These are phyloP conservation scores for Pollenia griseotomentosa DNA, from an alignment of 2,888 invertebrate genomes.

Conservation along the genomic window DNA sequence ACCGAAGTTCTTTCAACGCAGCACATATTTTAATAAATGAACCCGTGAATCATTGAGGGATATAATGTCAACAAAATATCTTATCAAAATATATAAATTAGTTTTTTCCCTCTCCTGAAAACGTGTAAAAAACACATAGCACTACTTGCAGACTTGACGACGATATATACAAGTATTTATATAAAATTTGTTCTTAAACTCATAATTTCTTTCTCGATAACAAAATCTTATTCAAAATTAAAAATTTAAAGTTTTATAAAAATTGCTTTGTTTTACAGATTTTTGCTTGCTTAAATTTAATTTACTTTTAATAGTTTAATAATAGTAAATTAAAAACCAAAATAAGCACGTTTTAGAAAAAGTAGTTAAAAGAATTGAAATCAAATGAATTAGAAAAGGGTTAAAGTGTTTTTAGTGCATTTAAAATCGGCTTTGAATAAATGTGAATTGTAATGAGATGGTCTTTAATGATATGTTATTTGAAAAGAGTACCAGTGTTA, in stretches of 20 bases:
- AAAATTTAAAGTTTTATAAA: conserved; percentile 62
- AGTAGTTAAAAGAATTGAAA: conserved; percentile 47
- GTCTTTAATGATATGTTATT: conserved; percentile 84
- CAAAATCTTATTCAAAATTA: conserved; percentile 51
- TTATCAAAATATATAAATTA: no score
- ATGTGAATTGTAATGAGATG: conserved; percentile 83
- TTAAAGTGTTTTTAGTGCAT: conserved; percentile 67
- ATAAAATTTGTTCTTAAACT: background rate
- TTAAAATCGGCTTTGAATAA: conserved; percentile 76
- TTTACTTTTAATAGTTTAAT: conserved; percentile 59
- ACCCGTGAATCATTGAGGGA: no score
- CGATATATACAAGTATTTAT: no score
- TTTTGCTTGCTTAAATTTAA: conserved; percentile 69
- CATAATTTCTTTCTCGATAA: background rate
- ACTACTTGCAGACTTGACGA: no score
- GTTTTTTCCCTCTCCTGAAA: no score
- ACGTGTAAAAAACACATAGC: no score
- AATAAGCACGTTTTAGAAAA: conserved; percentile 30
- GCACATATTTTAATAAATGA: no score
- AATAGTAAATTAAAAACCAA: conserved; percentile 16
- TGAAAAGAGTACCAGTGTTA: conserved; percentile 75
- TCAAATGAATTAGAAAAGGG: conserved; percentile 53
- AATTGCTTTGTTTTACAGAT: conserved; percentile 71
- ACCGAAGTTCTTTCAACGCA: no score
- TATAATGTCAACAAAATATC: no score